phyloP scores from a whole-genome alignment of 1,140 invertebrate species.

The Lepidotrigona ventralis region DNA sequence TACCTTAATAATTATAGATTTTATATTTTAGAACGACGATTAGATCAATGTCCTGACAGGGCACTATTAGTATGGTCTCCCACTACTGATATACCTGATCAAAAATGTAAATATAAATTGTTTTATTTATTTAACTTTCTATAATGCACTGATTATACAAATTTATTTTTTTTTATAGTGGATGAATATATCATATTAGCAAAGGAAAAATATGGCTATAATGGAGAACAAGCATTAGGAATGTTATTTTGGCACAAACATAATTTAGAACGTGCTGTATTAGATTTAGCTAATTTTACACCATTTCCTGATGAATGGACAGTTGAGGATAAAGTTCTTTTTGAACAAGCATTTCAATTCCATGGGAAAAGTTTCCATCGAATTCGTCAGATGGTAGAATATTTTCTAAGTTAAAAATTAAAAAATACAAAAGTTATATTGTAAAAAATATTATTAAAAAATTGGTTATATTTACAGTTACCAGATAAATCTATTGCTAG shows the following conservation, averaged over 20 bases:
- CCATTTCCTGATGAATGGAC: conserved; percentile 99
- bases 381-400: conserved; percentile 96
- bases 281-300: conserved; percentile 97
- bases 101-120: conserved; percentile 86
- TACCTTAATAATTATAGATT: conserved; percentile 4
- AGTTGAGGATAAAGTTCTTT: conserved; percentile 98
- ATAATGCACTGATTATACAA: conserved; percentile 29
- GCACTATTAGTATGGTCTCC: conserved; percentile 98
- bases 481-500: conserved; percentile 98
- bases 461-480: conserved; percentile 82
- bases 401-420: conserved; percentile 3
- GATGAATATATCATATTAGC: conserved; percentile 96
- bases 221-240: conserved; percentile 97
- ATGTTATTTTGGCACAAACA: conserved; percentile 99
- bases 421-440: conserved; percentile 6
- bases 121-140: conserved; percentile 34
- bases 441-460: background rate
- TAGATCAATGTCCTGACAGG: conserved; percentile 84
- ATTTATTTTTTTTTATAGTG: conserved; percentile 83
- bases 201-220: conserved; percentile 99
- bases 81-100: conserved; percentile 91
- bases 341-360: conserved; percentile 99
- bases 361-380: conserved; percentile 99
- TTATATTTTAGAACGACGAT: conserved; percentile 71
- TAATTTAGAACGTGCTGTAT: conserved; percentile 93